These are phyloP conservation scores for Drosophila sordidapex DNA, from an alignment of 2,888 invertebrate genomes.

Conservation along the genomic window DNA sequence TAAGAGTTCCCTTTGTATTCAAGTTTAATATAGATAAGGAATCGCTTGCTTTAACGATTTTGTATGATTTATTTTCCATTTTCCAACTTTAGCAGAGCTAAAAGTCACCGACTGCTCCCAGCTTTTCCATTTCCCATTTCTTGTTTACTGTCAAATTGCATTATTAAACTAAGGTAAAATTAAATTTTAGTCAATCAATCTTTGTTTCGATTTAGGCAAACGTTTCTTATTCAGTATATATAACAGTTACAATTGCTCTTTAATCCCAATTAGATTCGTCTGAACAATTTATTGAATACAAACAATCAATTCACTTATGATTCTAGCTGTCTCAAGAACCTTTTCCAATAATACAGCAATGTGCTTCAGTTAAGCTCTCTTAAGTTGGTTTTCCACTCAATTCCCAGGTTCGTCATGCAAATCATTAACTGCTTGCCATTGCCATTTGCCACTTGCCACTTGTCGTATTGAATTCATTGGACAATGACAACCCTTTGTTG, in stretches of 20 bases:
- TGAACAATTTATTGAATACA: background rate
- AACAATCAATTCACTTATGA: background rate
- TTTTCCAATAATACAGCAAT: background rate
- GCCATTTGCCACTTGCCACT: constrained; percentile 23
- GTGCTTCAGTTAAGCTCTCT: constrained; percentile 13
- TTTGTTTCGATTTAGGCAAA: background rate
- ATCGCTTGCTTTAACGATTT: background rate
- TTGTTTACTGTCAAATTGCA: background rate
- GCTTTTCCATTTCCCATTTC: background rate
- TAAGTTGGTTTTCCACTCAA: constrained; percentile 7
- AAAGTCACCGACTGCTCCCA: background rate
- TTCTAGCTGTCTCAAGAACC: background rate
- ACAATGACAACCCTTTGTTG: constrained; percentile 22
- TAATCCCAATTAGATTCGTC: background rate
- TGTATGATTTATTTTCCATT: background rate
- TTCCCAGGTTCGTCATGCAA: constrained; percentile 26
- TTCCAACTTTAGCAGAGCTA: background rate
- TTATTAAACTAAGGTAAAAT: background rate
- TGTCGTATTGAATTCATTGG: constrained; percentile 34
- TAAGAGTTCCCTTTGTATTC: background rate
- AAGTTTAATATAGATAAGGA: background rate
- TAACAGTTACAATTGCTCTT: background rate
- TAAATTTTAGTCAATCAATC: background rate
- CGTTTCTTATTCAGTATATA: background rate
- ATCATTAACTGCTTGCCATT: constrained; percentile 32